Evolutionary conservation across 1,140 invertebrate genomes (phyloP).

Genomic region (fruit fly (Drosophila melanogaster)): Release_6_plus_ISO1_MT NC_004354.4:10838001-10838500

Average conservation of each 20-base stretch:
- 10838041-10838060: not conserved
- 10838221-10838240: conserved; percentile 1
- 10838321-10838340: not conserved
- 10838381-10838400: not conserved
- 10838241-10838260: conserved; percentile 58
- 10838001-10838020: conserved; percentile 45
- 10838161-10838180: not conserved
- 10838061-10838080: conserved; percentile 40
- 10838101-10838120: not conserved
- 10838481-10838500: no score
- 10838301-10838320: conserved; percentile 24
- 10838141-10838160: not conserved
- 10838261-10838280: conserved; percentile 71
- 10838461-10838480: no score
- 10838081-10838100: conserved; percentile 19
- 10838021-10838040: conserved; percentile 26
- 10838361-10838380: not conserved
- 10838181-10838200: conserved; percentile 20
- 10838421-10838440: conserved; percentile 5
- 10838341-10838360: not conserved
- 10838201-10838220: conserved; percentile 34
- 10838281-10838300: conserved; percentile 57
- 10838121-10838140: not conserved
- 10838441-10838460: not conserved
- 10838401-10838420: not conserved